These are phyloP conservation scores for Brassicogethes aeneus DNA, from an alignment of 2,888 invertebrate species.

Conservation along the genomic window DNA sequence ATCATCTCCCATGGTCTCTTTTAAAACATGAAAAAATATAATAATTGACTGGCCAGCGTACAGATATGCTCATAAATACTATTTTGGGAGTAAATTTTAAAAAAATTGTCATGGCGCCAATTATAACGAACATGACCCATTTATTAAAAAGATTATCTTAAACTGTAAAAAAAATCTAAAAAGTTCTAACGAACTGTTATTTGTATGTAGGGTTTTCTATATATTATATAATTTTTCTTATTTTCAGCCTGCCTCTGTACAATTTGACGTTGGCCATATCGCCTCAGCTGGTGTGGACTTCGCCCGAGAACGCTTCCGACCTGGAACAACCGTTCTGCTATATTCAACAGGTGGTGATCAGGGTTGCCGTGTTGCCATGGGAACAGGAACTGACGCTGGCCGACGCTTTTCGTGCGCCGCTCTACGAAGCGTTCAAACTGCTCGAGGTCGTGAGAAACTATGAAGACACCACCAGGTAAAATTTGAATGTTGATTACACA, in stretches of 20 bases:
- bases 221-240: conserved; percentile 4
- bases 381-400: conserved; percentile 67
- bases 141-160: too few relatives aligned
- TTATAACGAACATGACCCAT: too few relatives aligned
- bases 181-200: too few relatives aligned
- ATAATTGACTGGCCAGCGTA: too few relatives aligned
- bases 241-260: conserved; percentile 69
- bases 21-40: too few relatives aligned
- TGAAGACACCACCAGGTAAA: conserved; percentile 60
- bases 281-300: conserved; percentile 61
- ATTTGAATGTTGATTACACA: too few relatives aligned
- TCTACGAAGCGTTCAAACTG: conserved; percentile 82
- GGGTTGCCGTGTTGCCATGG: conserved; percentile 80
- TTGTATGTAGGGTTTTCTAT: too few relatives aligned
- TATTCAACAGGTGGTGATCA: conserved; percentile 66
- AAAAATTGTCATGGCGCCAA: too few relatives aligned
- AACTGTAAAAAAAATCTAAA: too few relatives aligned
- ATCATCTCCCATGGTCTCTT: too few relatives aligned
- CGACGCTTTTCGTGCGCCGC: conserved; percentile 87
- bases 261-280: conserved; percentile 85
- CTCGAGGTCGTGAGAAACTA: conserved; percentile 80
- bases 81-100: too few relatives aligned
- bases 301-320: conserved; percentile 41
- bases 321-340: conserved; percentile 50
- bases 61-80: too few relatives aligned